phyloP scores from a whole-genome alignment of 2,888 invertebrate species.

The Brachycybe producta region DNA sequence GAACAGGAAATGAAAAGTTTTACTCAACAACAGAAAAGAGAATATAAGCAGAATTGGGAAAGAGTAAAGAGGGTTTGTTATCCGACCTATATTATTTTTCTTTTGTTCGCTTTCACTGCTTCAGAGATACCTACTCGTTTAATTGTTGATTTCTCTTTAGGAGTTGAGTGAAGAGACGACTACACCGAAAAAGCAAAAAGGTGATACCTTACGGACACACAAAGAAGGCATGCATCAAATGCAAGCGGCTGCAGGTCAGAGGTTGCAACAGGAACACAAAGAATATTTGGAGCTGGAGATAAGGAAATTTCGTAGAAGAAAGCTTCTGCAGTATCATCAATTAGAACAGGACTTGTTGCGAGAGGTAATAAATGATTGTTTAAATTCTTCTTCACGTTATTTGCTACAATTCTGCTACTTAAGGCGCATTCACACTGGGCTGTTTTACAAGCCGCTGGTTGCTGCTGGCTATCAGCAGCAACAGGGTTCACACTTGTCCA shows the following conservation, averaged over 20 bases:
- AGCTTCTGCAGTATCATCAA: slow-evolving; percentile 70
- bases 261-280: slow-evolving; percentile 72
- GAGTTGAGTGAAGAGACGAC: slow-evolving; percentile 84
- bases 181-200: slow-evolving; percentile 78
- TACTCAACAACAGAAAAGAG: slow-evolving; percentile 83
- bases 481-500: too few relatives aligned
- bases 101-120: background rate
- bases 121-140: background rate
- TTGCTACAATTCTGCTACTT: too few relatives aligned
- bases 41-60: slow-evolving; percentile 88
- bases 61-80: slow-evolving; percentile 59
- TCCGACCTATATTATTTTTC: slow-evolving; percentile 3
- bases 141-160: slow-evolving; percentile 32
- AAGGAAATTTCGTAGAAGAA: slow-evolving; percentile 79
- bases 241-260: slow-evolving; percentile 80
- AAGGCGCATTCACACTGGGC: too few relatives aligned
- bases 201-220: slow-evolving; percentile 75
- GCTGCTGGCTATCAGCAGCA: too few relatives aligned
- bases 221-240: slow-evolving; percentile 83
- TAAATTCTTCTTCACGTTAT: too few relatives aligned
- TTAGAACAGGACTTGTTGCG: slow-evolving; percentile 80
- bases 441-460: too few relatives aligned
- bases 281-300: slow-evolving; percentile 85
- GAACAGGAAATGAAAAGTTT: slow-evolving; percentile 85
- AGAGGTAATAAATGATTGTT: slow-evolving; percentile 47